A percentile compares a stretch with the other conserved stretches of the same genome.
phyloP scores from a whole-genome alignment of 2,888 invertebrate species.

The Leptarthrus brevirostris region DNA sequence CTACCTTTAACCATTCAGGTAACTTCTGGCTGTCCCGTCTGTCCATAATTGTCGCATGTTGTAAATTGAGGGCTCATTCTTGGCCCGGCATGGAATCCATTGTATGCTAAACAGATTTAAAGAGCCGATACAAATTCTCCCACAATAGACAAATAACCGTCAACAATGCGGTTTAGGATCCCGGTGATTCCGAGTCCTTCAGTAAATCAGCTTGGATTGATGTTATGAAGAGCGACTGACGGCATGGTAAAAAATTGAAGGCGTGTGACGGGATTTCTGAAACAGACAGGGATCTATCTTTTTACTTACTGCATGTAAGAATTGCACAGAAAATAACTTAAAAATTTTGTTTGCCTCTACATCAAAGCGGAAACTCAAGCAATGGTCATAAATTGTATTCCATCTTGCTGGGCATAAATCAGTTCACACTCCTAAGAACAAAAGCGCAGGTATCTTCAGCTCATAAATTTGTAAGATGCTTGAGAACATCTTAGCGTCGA shows the following conservation, averaged over 20 bases:
- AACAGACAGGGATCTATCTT: no score
- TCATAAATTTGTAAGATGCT: slow-evolving; percentile 34
- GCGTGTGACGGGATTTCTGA: neutral
- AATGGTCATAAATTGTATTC: slow-evolving; percentile 3
- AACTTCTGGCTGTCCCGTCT: slow-evolving; percentile 1
- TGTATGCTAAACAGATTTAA: slow-evolving; percentile 51
- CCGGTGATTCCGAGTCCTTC: neutral
- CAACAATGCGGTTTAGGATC: slow-evolving; percentile 41
- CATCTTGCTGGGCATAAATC: slow-evolving; percentile 23
- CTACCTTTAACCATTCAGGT: neutral
- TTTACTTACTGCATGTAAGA: neutral
- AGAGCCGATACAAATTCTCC: slow-evolving; percentile 47
- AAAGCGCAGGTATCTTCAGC: slow-evolving; percentile 19
- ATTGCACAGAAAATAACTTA: neutral
- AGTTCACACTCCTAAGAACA: slow-evolving; percentile 20
- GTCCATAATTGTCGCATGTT: slow-evolving; percentile 43
- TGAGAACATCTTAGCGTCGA: slow-evolving; percentile 30
- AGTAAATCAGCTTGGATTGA: neutral
- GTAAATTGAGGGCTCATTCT: slow-evolving; percentile 44
- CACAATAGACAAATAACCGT: slow-evolving; percentile 45
- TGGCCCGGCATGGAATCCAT: slow-evolving; percentile 38
- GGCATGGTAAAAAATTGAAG: neutral
- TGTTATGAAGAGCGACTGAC: neutral
- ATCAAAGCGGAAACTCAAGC: slow-evolving; percentile 11
- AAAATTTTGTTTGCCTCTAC: neutral